A percentile compares a stretch with the other conserved stretches of the same genome.
Evolutionary conservation across 2,888 invertebrate genomes (phyloP).

Genomic region (Criorhina ranunculi): DNA sequence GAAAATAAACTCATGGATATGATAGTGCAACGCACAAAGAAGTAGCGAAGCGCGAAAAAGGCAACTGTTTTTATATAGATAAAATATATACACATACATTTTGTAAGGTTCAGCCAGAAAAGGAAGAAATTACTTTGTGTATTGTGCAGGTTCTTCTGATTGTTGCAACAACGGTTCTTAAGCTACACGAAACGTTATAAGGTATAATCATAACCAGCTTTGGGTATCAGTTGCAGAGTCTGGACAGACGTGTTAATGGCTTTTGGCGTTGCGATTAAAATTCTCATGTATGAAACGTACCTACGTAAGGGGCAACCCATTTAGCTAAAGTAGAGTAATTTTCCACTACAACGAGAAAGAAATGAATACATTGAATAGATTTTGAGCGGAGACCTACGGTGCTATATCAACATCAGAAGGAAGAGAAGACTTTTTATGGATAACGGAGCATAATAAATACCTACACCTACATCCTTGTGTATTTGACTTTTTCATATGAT

Average conservation of each 20-base stretch:
- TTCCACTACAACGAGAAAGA: not conserved
- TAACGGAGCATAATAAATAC: not conserved
- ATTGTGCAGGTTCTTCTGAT: slow-evolving; percentile 6
- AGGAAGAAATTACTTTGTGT: not conserved
- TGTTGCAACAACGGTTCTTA: not conserved
- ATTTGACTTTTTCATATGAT: not conserved
- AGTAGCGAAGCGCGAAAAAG: not conserved
- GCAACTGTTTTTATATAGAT: too few species aligned
- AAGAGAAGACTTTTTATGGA: not conserved
- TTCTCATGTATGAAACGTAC: slow-evolving; percentile 17
- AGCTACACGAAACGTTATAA: not conserved
- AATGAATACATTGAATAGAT: slow-evolving; percentile 4
- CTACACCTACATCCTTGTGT: not conserved
- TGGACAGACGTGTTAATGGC: slow-evolving; percentile 55
- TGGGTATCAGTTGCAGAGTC: slow-evolving; percentile 43
- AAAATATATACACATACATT: not conserved
- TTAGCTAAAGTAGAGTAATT: not conserved
- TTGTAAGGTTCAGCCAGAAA: not conserved
- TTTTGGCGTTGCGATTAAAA: slow-evolving; percentile 56
- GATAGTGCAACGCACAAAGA: not conserved
- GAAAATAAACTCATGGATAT: not conserved
- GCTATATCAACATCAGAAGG: not conserved
- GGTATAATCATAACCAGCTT: not conserved
- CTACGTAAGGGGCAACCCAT: slow-evolving; percentile 1
- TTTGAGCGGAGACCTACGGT: not conserved